Percentiles rank a stretch among this genome's conserved stretches.
These are phyloP conservation scores for Acanthochromis polyacanthus DNA, from an alignment of 2,113 vertebrate species.

Conservation along the genomic window DNA sequence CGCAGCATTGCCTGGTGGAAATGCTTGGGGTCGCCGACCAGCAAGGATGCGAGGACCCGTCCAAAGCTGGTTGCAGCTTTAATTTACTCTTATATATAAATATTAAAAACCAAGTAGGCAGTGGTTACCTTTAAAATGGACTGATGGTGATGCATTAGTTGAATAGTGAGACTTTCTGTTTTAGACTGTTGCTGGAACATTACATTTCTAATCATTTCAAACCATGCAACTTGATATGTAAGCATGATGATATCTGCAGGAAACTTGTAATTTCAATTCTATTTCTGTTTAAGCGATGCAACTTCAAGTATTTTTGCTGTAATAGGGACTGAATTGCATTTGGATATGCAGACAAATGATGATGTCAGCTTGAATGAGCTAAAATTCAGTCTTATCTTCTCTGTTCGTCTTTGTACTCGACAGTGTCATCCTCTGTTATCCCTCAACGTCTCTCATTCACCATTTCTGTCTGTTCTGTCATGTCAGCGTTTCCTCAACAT, in stretches of 20 bases:
- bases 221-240: too few species aligned
- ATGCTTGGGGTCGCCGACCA: too few species aligned
- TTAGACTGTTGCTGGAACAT: not conserved
- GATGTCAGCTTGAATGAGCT: slow-evolving; percentile 13
- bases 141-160: not conserved
- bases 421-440: slow-evolving; percentile 10
- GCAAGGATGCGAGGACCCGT: too few species aligned
- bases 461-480: slow-evolving; percentile 9
- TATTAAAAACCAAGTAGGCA: slow-evolving; percentile 8
- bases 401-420: not conserved
- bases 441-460: slow-evolving; percentile 15
- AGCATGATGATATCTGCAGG: too few species aligned
- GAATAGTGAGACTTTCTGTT: not conserved
- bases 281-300: not conserved
- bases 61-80: too few species aligned
- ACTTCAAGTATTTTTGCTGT: not conserved
- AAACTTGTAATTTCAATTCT: not conserved
- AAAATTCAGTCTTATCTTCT: not conserved
- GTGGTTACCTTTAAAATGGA: not conserved
- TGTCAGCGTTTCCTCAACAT: slow-evolving; percentile 31
- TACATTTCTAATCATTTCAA: too few species aligned
- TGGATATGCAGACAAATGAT: slow-evolving; percentile 1
- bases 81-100: too few species aligned
- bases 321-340: not conserved
- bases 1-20: too few species aligned